Evolutionary conservation across 37 sponge, comb jelly and placozoan species (phyloP).

Genomic region (Chondrosia reniformis): DNA sequence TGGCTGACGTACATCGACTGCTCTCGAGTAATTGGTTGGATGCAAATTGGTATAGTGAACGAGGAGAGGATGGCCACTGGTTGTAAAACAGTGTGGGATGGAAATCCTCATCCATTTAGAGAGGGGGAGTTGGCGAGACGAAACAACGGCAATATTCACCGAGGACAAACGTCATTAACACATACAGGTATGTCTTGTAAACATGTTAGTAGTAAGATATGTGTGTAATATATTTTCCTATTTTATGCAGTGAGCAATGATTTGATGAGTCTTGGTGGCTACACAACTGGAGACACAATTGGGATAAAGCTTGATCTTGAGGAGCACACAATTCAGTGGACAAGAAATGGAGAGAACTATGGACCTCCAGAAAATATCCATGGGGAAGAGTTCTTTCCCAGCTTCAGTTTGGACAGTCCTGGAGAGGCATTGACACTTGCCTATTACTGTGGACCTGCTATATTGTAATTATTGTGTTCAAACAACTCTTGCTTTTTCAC

Average conservation of each 20-base stretch:
- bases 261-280: slow-evolving; percentile 68
- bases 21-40: slow-evolving; percentile 87
- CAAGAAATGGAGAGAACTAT: slow-evolving; percentile 76
- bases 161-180: slow-evolving; percentile 24
- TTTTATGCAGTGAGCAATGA: slow-evolving; percentile 38
- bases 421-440: slow-evolving; percentile 76
- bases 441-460: slow-evolving; percentile 58
- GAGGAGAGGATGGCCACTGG: slow-evolving; percentile 36
- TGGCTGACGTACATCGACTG: slow-evolving; percentile 77
- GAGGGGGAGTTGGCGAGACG: slow-evolving; percentile 78
- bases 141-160: slow-evolving; percentile 85
- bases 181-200: background rate
- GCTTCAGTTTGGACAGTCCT: slow-evolving; percentile 86
- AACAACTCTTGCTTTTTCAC: no score
- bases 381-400: slow-evolving; percentile 46
- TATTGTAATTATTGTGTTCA: background rate
- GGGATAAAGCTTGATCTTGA: slow-evolving; percentile 72
- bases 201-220: no score
- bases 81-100: slow-evolving; percentile 76
- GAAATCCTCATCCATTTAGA: slow-evolving; percentile 88
- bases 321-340: slow-evolving; percentile 61
- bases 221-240: no score
- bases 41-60: slow-evolving; percentile 87
- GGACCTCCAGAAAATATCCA: slow-evolving; percentile 41
- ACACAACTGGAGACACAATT: slow-evolving; percentile 73